Evolutionary conservation across 2,113 vertebrate species (phyloP).

Genomic region (Chunga burmeisteri): DNA sequence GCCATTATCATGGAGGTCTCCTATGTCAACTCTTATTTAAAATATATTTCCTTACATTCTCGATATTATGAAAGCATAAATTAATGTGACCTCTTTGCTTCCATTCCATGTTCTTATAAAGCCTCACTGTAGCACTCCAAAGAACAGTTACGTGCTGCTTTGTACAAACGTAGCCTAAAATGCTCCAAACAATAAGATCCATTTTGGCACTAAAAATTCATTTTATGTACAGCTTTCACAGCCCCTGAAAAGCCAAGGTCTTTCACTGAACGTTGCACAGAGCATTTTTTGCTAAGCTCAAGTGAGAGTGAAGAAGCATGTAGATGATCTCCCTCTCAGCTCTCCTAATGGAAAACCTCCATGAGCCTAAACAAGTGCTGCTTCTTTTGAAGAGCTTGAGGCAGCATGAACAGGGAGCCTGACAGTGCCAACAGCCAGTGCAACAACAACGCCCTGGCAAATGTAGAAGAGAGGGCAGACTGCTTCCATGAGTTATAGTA

Average conservation of each 20-base stretch:
- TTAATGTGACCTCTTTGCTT: constrained; percentile 34
- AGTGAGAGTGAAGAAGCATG: background rate
- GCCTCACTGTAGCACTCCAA: background rate
- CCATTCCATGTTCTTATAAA: constrained; percentile 34
- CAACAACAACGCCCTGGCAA: background rate
- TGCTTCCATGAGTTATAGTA: background rate
- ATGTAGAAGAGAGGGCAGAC: background rate
- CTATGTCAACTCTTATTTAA: constrained; percentile 66
- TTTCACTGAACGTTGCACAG: background rate
- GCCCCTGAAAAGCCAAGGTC: constrained; percentile 25
- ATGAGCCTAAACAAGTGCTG: background rate
- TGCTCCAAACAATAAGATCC: constrained; percentile 22
- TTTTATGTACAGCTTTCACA: background rate
- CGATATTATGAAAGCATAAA: constrained; percentile 32
- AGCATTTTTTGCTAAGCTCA: background rate
- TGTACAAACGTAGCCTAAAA: constrained; percentile 14
- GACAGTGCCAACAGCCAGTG: background rate
- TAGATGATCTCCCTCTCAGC: background rate
- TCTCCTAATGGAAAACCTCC: background rate
- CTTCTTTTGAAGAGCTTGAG: background rate
- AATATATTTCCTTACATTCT: constrained; percentile 44
- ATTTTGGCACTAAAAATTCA: constrained; percentile 37
- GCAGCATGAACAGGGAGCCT: background rate
- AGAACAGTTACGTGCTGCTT: constrained; percentile 28
- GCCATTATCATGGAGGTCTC: constrained; percentile 52